A percentile compares a stretch with the other conserved stretches of the same genome.
phyloP scores from a whole-genome alignment of 2,797 vertebrate species.

The Propithecus perrieri region DNA sequence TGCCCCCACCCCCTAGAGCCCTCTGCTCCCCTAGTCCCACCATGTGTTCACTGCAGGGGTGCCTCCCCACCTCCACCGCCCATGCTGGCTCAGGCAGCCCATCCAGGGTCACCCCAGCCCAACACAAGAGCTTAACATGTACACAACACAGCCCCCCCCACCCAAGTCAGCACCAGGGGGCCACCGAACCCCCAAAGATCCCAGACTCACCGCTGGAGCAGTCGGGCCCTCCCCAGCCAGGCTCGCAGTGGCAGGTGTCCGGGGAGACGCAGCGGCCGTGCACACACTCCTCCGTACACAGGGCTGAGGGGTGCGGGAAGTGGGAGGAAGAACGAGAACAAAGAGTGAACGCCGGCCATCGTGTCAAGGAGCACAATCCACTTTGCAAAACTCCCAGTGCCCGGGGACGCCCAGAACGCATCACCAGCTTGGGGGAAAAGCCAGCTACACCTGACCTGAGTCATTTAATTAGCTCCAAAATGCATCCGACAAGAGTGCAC shows the following conservation, averaged over 20 bases:
- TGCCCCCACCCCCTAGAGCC: rapidly evolving
- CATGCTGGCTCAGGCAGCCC: background rate
- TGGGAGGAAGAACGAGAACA: background rate
- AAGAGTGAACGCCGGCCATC: constrained; percentile 47
- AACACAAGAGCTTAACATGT: background rate
- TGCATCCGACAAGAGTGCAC: background rate
- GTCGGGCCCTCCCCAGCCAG: constrained; percentile 98
- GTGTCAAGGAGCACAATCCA: background rate
- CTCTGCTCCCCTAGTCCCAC: no score
- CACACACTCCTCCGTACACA: constrained; percentile 97
- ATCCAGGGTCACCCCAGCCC: no score
- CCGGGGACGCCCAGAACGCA: background rate
- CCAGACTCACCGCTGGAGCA: constrained; percentile 98
- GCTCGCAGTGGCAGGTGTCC: constrained; percentile 98
- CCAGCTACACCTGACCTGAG: background rate
- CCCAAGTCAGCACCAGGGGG: background rate
- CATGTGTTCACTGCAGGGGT: background rate
- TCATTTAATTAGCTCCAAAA: constrained; percentile 16
- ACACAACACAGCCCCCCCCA: background rate
- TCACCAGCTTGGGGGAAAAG: background rate
- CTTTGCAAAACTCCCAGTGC: background rate
- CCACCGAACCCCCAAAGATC: background rate
- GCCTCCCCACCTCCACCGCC: background rate
- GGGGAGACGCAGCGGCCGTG: constrained; percentile 98
- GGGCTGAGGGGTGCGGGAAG: constrained; percentile 83